Evolutionary conservation across 2,113 vertebrate species (phyloP).

Genomic region (Girardinichthys multiradiatus): DNA sequence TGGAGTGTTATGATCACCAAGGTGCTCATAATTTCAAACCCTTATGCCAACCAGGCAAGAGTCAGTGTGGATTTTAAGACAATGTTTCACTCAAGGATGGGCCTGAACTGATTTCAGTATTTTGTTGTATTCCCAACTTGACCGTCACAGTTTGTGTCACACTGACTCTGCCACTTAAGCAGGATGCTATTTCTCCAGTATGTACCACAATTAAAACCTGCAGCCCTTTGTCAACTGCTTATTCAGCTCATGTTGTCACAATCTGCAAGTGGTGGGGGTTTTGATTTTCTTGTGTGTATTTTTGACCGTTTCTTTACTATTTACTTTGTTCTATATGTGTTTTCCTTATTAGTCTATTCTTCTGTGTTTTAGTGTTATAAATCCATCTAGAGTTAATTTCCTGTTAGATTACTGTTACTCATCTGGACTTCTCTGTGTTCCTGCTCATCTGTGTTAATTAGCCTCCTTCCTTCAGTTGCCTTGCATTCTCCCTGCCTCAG

Average conservation of each 20-base stretch:
- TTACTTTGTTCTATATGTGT: no score
- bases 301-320: no score
- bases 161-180: not conserved
- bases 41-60: not conserved
- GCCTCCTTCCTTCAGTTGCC: no score
- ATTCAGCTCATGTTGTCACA: not conserved
- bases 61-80: not conserved
- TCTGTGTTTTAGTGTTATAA: no score
- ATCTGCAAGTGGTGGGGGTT: no score
- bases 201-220: not conserved
- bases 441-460: no score
- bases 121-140: not conserved
- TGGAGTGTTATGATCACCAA: not conserved
- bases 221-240: conserved; percentile 3
- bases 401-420: no score
- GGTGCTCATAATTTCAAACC: not conserved
- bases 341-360: no score
- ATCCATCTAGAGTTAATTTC: no score
- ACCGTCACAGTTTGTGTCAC: not conserved
- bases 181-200: not conserved
- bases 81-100: not conserved
- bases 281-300: no score
- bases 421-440: no score
- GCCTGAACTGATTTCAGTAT: not conserved
- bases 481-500: no score